Base-by-base conservation (phyloP, 2,797 vertebrate species). In the Podarcis lilfordi region DNA sequence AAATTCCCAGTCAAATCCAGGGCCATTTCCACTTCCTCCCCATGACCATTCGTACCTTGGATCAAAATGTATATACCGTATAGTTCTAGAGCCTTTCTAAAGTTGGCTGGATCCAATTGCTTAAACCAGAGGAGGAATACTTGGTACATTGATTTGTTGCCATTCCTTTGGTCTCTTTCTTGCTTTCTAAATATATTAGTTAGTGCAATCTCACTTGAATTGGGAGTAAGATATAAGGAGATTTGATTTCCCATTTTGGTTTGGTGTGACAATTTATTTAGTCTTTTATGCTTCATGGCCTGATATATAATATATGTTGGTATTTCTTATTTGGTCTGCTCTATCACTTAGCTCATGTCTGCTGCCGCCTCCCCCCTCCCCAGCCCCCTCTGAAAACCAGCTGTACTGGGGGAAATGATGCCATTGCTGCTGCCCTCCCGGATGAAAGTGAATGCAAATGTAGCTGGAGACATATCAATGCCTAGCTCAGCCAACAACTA, bases 381-480 rank as follows among this genome's bases (percentile, higher is more conserved):
- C 82, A 85, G 87, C 17, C 3, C 50, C 69, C 81, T 15, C 68
- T 89, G 85, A 92, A 89, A 85, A 84, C 72, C 69, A 89, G 66
- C n/a, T 90, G 91, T 91, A 86, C 72, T 80, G 90, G 85, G 91
- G 94, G 8, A 79, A 93, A 64, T 64, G 61, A 19, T 55, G 50
- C 50, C 50, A 55, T 55, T 84, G 90, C 68, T 94, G 84, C 86
- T 86, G 45, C 94, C 81, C 32, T 95, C 80, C 87, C 90, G 78
- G 66, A 89, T 25, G 79, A 93, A 94, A 91, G 2, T 5, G 85
- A 93, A 87, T 90, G 89, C 32, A 88, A 89, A 89, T 86, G 64
- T 78, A 86, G 81, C 69, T 93, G 74, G 50, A 0, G 19, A 91
- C 87, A 86, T 72, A 86, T 91, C 71, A 77, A 27, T 80, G 85